Percentiles rank a stretch among this genome's conserved stretches.
Conservation (phyloP, 1,140 invertebrate genomes). For the Tribolium castaneum region DNA sequence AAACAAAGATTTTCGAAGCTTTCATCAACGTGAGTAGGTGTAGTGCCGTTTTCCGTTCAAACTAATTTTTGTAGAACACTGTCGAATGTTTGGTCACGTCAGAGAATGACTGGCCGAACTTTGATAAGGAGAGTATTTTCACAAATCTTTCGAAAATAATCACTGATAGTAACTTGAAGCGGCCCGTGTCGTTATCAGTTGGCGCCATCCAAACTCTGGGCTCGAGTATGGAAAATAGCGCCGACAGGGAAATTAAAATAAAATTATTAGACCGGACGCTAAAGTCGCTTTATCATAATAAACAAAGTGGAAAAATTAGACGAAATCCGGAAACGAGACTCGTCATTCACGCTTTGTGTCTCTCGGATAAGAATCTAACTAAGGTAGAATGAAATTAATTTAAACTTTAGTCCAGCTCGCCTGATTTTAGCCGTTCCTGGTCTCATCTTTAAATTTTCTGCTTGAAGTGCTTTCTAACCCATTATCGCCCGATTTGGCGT, state of each 20-base stretch:
- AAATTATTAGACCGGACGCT: slow-evolving; percentile 45
- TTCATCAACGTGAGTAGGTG: slow-evolving; percentile 51
- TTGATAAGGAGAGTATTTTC: slow-evolving; percentile 30
- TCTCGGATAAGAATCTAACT: slow-evolving; percentile 39
- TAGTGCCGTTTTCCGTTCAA: neutral
- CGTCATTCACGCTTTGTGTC: slow-evolving; percentile 52
- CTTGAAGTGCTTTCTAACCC: slow-evolving; percentile 44
- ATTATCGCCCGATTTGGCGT: slow-evolving; percentile 21
- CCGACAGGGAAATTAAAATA: slow-evolving; percentile 41
- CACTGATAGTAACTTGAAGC: slow-evolving; percentile 51
- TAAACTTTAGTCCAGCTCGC: neutral
- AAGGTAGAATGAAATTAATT: slow-evolving; percentile 46
- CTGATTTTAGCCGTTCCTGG: slow-evolving; percentile 44
- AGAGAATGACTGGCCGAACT: neutral
- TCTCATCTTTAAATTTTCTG: slow-evolving; percentile 36
- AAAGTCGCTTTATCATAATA: slow-evolving; percentile 23
- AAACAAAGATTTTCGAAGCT: slow-evolving; percentile 46
- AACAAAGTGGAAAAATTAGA: slow-evolving; percentile 48
- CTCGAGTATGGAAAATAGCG: slow-evolving; percentile 14
- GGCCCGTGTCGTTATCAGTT: slow-evolving; percentile 44
- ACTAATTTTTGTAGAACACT: slow-evolving; percentile 40
- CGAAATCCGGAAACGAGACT: slow-evolving; percentile 52
- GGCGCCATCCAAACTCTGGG: slow-evolving; percentile 37
- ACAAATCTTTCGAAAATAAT: slow-evolving; percentile 47
- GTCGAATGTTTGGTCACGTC: slow-evolving; percentile 38